phyloP scores from a whole-genome alignment of 2,113 vertebrate species.

The Pitta sordida region DNA sequence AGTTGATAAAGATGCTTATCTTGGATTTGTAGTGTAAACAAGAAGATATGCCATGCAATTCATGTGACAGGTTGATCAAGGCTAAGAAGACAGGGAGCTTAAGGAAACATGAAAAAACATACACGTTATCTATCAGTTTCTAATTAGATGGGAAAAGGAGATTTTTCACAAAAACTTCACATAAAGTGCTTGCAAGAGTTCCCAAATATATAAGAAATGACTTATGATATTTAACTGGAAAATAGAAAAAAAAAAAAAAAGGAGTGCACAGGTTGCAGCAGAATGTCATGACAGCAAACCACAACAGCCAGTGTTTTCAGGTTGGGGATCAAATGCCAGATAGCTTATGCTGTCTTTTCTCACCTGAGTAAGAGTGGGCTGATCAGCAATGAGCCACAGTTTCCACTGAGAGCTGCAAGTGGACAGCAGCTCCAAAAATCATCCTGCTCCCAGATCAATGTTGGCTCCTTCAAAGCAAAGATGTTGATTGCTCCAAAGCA shows the following conservation, averaged over 20 bases:
- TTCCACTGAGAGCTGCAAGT: background rate
- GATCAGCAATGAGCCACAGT: background rate
- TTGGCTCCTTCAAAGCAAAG: background rate
- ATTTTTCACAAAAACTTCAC: background rate
- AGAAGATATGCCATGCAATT: background rate
- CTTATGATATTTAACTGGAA: background rate
- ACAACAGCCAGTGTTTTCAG: background rate
- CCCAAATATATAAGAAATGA: background rate
- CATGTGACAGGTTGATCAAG: background rate
- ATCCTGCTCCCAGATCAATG: background rate
- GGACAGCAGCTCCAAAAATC: background rate
- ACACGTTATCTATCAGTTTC: background rate
- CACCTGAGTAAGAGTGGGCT: background rate
- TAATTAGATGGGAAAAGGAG: background rate
- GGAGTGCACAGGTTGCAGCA: background rate
- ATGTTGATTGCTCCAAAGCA: background rate
- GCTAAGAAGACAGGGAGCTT: background rate
- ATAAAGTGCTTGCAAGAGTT: background rate
- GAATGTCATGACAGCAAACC: background rate
- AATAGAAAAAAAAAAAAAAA: background rate
- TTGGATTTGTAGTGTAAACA: constrained; percentile 26
- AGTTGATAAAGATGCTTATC: background rate
- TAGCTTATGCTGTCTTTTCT: background rate
- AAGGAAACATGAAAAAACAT: background rate
- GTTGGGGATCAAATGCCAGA: background rate